Conservation (phyloP, 2,888 invertebrate species). For the Galerucella nymphaeae region DNA sequence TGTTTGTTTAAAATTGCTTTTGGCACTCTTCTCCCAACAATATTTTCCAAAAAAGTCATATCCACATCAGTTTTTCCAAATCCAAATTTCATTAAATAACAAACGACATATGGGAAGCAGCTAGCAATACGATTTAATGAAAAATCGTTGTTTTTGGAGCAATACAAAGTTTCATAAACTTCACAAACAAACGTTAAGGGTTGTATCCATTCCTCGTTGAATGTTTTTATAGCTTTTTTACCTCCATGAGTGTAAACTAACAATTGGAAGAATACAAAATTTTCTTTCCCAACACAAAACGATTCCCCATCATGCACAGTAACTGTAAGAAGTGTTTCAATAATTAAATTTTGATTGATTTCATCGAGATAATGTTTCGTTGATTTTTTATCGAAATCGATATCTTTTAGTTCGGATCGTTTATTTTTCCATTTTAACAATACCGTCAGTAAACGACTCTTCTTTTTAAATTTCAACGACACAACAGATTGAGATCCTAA, state of each 20-base stretch:
- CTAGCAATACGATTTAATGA: neutral
- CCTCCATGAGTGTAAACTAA: neutral
- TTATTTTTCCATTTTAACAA: neutral
- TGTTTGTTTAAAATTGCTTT: neutral
- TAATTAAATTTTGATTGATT: neutral
- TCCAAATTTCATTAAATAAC: neutral
- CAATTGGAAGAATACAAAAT: neutral
- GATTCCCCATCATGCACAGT: neutral
- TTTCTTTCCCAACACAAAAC: neutral
- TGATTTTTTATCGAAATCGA: neutral
- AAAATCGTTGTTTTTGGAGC: neutral
- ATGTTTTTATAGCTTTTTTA: constrained; percentile 1
- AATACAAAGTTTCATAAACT: neutral
- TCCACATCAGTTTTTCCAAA: neutral
- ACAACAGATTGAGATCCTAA: neutral
- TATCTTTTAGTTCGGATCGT: neutral
- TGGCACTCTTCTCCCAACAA: neutral
- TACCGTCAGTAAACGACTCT: neutral
- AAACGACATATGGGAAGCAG: neutral
- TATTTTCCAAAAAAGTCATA: constrained; percentile 5
- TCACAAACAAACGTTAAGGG: neutral
- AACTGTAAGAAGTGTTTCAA: neutral
- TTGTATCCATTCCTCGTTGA: neutral
- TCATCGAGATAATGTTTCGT: neutral
- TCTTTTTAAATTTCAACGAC: neutral